These are phyloP conservation scores for Plecturocebus donacophilus DNA, from an alignment of 2,113 vertebrate genomes.

Conservation along the genomic window DNA sequence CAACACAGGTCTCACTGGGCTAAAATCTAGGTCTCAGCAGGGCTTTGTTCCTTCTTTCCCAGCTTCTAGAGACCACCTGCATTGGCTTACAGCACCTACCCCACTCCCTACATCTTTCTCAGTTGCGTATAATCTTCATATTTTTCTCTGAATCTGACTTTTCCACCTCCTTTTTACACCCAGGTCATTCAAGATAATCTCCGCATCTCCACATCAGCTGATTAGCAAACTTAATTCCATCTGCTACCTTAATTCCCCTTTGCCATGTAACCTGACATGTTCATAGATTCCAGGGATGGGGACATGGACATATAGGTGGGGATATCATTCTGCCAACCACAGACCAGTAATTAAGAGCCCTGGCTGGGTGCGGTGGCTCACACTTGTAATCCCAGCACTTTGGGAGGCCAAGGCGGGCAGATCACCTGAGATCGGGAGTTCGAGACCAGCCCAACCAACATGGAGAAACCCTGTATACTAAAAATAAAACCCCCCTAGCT, in stretches of 20 bases:
- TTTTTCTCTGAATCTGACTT: not conserved
- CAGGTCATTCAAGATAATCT: accelerated
- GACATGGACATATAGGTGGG: not conserved
- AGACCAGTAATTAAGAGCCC: not conserved
- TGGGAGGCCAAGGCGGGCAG: too few species aligned
- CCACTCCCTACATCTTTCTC: not conserved
- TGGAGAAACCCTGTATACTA: too few species aligned
- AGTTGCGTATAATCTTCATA: not conserved
- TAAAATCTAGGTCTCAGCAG: not conserved
- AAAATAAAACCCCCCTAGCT: too few species aligned
- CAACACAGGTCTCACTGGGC: not conserved
- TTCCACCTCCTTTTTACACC: not conserved
- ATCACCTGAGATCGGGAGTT: too few species aligned
- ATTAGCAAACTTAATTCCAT: not conserved
- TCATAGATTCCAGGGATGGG: not conserved
- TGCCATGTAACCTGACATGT: not conserved
- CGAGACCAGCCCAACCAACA: too few species aligned
- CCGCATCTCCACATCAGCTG: not conserved
- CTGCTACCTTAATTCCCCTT: not conserved
- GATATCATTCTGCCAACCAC: not conserved
- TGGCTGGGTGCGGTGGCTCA: too few species aligned
- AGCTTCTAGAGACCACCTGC: not conserved
- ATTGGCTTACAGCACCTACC: not conserved
- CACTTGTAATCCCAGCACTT: too few species aligned
- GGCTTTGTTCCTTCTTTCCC: not conserved